Conservation (phyloP, 2,797 vertebrate species). For the Halcyon chelicuti region DNA sequence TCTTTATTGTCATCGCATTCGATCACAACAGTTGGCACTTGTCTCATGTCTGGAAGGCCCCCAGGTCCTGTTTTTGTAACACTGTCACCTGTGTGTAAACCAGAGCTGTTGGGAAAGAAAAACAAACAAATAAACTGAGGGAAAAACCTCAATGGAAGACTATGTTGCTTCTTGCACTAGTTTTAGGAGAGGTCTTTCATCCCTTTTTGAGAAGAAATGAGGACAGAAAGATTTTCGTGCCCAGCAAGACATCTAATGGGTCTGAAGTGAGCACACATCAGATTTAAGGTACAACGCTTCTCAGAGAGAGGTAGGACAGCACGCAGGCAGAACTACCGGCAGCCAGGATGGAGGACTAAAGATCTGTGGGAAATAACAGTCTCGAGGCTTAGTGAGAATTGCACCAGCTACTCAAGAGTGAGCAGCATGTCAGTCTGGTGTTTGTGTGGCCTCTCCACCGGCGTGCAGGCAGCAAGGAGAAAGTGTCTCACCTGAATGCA, state of each 20-base stretch:
- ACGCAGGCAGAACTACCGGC: not conserved
- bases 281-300: not conserved
- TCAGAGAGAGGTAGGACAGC: not conserved
- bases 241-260: not conserved
- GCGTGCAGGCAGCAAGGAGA: not conserved
- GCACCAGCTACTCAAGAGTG: not conserved
- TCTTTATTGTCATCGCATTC: constrained; percentile 98
- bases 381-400: not conserved
- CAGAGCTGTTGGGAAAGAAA: constrained; percentile 82
- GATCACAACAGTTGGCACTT: constrained; percentile 93
- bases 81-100: constrained; percentile 83
- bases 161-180: not conserved
- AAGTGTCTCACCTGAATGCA: not conserved
- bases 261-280: not conserved
- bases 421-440: not conserved
- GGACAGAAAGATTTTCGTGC: not conserved
- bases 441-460: not conserved
- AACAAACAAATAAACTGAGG: not conserved
- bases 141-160: not conserved
- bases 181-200: not conserved
- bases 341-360: not conserved
- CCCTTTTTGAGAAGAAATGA: not conserved
- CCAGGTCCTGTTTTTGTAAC: constrained; percentile 84
- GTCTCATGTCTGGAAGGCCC: constrained; percentile 88
- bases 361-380: not conserved